A percentile compares a stretch with the other conserved stretches of the same genome.
Conservation (phyloP, 2,113 vertebrate species). For the Petaurus breviceps region DNA sequence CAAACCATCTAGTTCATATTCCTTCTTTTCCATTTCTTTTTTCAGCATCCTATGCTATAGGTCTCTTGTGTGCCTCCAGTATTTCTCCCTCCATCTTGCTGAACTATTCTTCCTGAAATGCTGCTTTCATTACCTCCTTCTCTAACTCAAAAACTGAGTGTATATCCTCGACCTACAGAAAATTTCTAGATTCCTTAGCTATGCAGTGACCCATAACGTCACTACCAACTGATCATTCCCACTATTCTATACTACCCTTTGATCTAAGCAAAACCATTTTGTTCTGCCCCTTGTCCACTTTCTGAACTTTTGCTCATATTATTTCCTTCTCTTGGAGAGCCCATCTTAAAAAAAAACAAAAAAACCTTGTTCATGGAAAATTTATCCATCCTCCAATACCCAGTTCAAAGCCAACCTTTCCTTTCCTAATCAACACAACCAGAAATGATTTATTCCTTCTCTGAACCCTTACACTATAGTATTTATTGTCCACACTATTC, state of each 20-base stretch:
- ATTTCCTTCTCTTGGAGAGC: no score
- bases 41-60: neutral
- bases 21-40: neutral
- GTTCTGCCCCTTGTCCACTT: neutral
- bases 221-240: neutral
- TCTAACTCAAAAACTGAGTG: neutral
- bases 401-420: neutral
- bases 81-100: neutral
- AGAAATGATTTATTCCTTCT: neutral
- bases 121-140: neutral
- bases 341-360: neutral
- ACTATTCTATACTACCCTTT: neutral
- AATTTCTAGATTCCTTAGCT: neutral
- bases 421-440: neutral
- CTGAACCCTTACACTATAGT: neutral
- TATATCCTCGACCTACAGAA: neutral
- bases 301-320: neutral
- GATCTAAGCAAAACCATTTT: neutral
- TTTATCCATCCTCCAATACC: neutral
- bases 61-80: neutral
- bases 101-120: neutral
- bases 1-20: neutral
- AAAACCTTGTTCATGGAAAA: neutral
- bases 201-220: neutral
- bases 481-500: conserved; percentile 13